Evolutionary conservation across 1,140 invertebrate species (phyloP), one percentile per base, ranked within the genome.

Genomic region (Euwallacea fornicatus): DNA sequence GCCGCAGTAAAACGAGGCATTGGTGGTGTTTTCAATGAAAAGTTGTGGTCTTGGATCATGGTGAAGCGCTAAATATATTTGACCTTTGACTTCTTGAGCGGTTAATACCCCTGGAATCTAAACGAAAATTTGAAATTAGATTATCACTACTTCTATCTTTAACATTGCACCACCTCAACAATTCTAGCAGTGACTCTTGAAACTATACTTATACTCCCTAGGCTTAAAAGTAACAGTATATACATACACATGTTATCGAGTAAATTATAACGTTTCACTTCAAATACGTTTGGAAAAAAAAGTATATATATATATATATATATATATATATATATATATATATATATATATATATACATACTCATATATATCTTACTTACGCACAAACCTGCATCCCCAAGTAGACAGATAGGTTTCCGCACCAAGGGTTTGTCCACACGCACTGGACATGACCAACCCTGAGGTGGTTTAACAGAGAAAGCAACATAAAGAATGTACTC

Each of bases 31-130:
- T 75, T 80, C 78, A 8, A 80, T 79, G 13, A 78, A 73, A 9
- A 80, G 66, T 73, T 81, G 80, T 7, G 89, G 89, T 77, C 85
- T 81, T 9, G 82, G 74, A 76, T 91, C 88, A 55, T 80, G 76
- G 73, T 87, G 83, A 42, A 89, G 79, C 33, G 86, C 83, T 46
- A 90, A 78, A 69, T 84, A 90, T 0, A 83, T 83, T 54, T 86
- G 84, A 33, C 85, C 85, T 72, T 86, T 84, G 11, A 84, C 82
- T 74, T 87, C 84, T 76, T 85, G 84, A 3, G 81, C 83, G 2
- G 83, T 85, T 8, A 87, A 71, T 0, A 86, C 82, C 7, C 86
- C 71, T 6, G 86, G 84, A 33, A 86, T 72, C 67, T 71, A 60
- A 65, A 65, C 2, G 50, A 50, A 21, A 42, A 44, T 16, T n/a